phyloP scores from a whole-genome alignment of 2,888 invertebrate species.

The Eustalomyia histrio region DNA sequence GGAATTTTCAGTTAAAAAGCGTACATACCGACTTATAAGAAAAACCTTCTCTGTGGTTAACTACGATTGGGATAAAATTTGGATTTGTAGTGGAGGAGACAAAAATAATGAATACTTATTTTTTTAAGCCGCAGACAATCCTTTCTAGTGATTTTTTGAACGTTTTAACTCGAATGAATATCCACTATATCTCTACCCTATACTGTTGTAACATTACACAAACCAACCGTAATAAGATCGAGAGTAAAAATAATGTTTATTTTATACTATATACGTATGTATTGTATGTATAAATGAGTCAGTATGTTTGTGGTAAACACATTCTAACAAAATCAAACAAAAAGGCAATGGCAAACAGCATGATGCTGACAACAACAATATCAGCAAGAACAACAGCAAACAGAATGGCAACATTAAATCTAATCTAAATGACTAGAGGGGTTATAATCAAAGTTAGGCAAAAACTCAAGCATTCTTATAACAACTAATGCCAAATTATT shows the following conservation, averaged over 20 bases:
- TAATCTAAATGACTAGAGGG: slow-evolving; percentile 53
- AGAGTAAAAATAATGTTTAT: slow-evolving; percentile 37
- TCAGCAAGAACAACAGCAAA: neutral
- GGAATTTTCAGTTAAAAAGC: too few relatives aligned
- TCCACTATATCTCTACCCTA: neutral
- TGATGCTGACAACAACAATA: slow-evolving; percentile 19
- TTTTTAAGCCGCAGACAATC: too few relatives aligned
- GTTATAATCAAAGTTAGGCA: slow-evolving; percentile 54
- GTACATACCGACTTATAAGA: too few relatives aligned
- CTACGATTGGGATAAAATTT: too few relatives aligned
- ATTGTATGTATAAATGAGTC: slow-evolving; percentile 20
- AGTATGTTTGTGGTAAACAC: slow-evolving; percentile 42
- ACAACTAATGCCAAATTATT: slow-evolving; percentile 26
- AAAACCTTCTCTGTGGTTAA: too few relatives aligned
- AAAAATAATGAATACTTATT: too few relatives aligned
- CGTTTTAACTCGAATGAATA: too few relatives aligned
- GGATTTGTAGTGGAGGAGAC: too few relatives aligned
- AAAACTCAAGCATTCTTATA: slow-evolving; percentile 39
- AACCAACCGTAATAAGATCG: slow-evolving; percentile 34
- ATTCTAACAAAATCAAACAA: slow-evolving; percentile 22
- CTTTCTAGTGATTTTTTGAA: too few relatives aligned
- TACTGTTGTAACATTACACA: neutral
- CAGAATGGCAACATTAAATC: slow-evolving; percentile 51
- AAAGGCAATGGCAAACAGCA: slow-evolving; percentile 15
- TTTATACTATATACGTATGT: slow-evolving; percentile 21